Evolutionary conservation across 2,888 invertebrate genomes (phyloP), one percentile per base, ranked within the genome.

Genomic region (Harmothoe impar): DNA sequence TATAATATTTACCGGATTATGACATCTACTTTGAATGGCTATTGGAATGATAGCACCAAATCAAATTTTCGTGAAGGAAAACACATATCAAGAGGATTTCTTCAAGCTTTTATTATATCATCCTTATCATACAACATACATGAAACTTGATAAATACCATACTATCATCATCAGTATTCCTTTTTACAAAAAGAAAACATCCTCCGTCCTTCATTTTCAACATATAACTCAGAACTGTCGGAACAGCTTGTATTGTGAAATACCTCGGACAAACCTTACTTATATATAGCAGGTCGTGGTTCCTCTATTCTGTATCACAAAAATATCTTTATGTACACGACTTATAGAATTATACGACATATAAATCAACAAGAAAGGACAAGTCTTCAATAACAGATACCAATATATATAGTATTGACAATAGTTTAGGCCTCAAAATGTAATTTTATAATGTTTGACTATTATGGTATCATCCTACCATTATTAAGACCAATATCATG

Each of bases 61-160:
- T n/a, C 43, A 43, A 43, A 7, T 43, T 43, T 43, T 3, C 43
- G 10, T 43, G 5, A 43, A 43, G 3, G 43, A 43, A 43, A 43
- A 43, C 43, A 43, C 43, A 43, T 7, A 7, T 43, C 43, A 43
- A 43, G 43, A 77, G 29, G 0, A 43, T 35, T 81, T 81, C 33
- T 81, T 81, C 81, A 81, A 33, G 81, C 81, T 81, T 81, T 81
- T 43, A 43, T 81, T 81, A 31, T 77, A 77, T 77, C 31, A 77
- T 77, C 77, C 29, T 35, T 81, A 81, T 81, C 81, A 81, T 81
- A 81, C 81, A 81, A 43, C 81, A 81, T 81, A 81, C 81, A 81
- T 10, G 81, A 10, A 81, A 81, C 35, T 81, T 35, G 33, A 81
- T 81, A 81, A 81, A 81, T 81, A 81, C 81, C 31, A 43, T 25